Evolutionary conservation across 1,140 invertebrate species (phyloP), one percentile per base, ranked within the genome.

Genomic region (Trypoxylus dichotomus): DNA sequence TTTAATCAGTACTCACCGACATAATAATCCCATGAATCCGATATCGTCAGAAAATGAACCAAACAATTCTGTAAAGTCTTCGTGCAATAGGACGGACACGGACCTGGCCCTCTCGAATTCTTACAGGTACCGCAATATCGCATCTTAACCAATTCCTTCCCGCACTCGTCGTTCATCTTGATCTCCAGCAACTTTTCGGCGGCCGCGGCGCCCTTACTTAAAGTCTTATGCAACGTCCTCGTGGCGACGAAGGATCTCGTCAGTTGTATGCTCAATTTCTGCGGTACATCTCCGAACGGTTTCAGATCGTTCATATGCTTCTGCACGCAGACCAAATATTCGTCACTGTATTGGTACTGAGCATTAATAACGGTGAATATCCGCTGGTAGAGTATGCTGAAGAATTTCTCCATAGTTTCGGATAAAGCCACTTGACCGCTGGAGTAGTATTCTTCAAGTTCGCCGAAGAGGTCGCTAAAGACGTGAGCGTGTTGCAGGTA

Each of bases 321-420:
- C 77, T 91, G 93, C 42, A 98, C 94, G 87, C 97, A 98, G 96
- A 86, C 80, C 81, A 91, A 89, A 91, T 87, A 97, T 90, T 93
- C 94, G 58, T 94, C 92, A 85, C 96, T 93, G 83, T 98, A 97
- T 60, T 89, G 89, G 84, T 98, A 97, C 85, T 97, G 95, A 3
- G 92, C 90, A 86, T 99, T 98, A 78, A 98, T 88, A 27, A 98
- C 96, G 0, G 92, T 94, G 87, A 99, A 99, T 96, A 99, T 98
- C 85, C 95, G 96, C 86, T 97, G 94, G 85, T 98, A 97, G 0
- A 99, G 91, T 3, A 92, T 94, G 74, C 91, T 93, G 88, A 99
- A 99, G 88, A 99, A 99, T 76, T 91, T 91, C 81, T 98, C 94
- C 92, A 99, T 93, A 21, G 94, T 93, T 19, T 93, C 92, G 42